Percentiles rank a stretch among this genome's conserved stretches.
These are phyloP conservation scores for Helicoverpa assulta DNA, from an alignment of 2,888 invertebrate species.

Conservation along the genomic window DNA sequence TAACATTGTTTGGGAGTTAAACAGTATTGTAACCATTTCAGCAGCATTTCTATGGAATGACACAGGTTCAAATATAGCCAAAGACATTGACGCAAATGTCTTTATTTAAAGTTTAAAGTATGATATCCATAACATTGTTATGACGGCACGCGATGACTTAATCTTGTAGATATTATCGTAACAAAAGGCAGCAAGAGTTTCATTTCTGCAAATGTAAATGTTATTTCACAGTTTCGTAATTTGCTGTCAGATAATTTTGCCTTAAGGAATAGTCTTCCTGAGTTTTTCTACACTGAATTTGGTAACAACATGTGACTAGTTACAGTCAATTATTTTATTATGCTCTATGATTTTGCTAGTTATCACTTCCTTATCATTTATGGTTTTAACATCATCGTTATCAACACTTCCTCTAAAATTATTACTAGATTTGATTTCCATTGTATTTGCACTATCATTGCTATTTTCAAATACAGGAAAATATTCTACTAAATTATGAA, in stretches of 20 bases:
- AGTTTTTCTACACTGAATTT: conserved; percentile 60
- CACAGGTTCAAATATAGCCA: background rate
- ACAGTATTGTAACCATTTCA: too few relatives aligned
- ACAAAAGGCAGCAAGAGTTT: conserved; percentile 39
- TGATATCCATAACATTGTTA: conserved; percentile 5
- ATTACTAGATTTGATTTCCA: conserved; percentile 15
- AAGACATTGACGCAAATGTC: background rate
- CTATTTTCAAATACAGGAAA: background rate
- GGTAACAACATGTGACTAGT: conserved; percentile 24
- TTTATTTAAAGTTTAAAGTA: background rate
- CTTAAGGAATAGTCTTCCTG: conserved; percentile 69
- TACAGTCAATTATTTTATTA: conserved; percentile 37
- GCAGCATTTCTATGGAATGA: background rate
- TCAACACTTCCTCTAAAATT: conserved; percentile 17
- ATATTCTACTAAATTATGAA: background rate
- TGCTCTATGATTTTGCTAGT: conserved; percentile 8
- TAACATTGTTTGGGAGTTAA: background rate
- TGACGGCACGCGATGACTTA: conserved; percentile 32
- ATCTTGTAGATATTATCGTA: conserved; percentile 39
- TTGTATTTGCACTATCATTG: conserved; percentile 21
- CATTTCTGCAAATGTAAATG: background rate
- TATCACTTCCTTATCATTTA: conserved; percentile 41
- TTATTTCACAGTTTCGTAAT: conserved; percentile 43
- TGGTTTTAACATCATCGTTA: background rate
- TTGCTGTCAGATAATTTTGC: conserved; percentile 68